A percentile compares a stretch with the other conserved stretches of the same genome.
phyloP scores from a whole-genome alignment of 2,113 vertebrate species.

The Colossoma macropomum region DNA sequence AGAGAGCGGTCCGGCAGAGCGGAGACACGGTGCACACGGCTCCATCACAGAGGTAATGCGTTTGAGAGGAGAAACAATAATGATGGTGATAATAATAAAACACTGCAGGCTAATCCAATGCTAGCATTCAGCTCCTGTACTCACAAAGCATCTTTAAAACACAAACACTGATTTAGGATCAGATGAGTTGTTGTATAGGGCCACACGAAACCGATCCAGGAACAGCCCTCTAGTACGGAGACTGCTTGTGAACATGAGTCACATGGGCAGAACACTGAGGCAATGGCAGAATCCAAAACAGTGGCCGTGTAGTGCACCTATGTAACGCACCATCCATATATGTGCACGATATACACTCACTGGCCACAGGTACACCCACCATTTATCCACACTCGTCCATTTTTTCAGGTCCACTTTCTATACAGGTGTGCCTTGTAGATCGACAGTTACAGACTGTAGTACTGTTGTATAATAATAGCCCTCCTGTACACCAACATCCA shows the following conservation, averaged over 20 bases:
- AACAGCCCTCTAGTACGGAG: background rate
- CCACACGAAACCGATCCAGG: constrained; percentile 70
- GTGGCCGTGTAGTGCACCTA: background rate
- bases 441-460: too few relatives aligned
- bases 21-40: constrained; percentile 38
- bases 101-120: constrained; percentile 77
- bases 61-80: constrained; percentile 72
- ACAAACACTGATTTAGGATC: background rate
- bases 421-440: too few relatives aligned
- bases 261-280: constrained; percentile 51
- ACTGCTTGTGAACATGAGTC: constrained; percentile 48
- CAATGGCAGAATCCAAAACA: background rate
- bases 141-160: background rate
- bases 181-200: constrained; percentile 73
- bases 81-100: background rate
- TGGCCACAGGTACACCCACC: too few relatives aligned
- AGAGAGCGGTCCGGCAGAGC: background rate
- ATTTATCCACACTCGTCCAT: too few relatives aligned
- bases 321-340: background rate
- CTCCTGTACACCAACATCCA: too few relatives aligned
- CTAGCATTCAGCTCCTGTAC: constrained; percentile 69
- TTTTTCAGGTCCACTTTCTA: too few relatives aligned
- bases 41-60: constrained; percentile 83
- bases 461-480: too few relatives aligned
- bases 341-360: background rate